phyloP scores from a whole-genome alignment of 2,888 invertebrate genomes.

The Ceraclea dissimilis region DNA sequence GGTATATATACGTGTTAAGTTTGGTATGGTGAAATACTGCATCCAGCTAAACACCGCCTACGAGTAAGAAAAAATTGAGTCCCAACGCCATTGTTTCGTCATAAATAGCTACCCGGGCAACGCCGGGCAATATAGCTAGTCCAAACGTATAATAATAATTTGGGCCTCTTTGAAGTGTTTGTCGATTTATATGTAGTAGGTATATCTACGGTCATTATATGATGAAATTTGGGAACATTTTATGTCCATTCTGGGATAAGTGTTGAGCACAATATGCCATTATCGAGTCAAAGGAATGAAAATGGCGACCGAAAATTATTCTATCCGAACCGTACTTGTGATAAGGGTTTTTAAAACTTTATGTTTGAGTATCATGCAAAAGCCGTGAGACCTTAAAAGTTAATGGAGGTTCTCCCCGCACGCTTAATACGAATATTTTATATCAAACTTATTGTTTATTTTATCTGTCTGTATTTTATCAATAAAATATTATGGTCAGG shows the following conservation, averaged over 20 bases:
- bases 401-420: not conserved
- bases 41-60: too few relatives aligned
- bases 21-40: too few relatives aligned
- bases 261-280: constrained; percentile 1
- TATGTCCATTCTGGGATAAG: not conserved
- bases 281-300: constrained; percentile 4
- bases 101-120: too few relatives aligned
- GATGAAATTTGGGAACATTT: not conserved
- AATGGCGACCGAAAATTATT: not conserved
- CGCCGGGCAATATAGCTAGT: too few relatives aligned
- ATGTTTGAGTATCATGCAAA: not conserved
- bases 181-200: not conserved
- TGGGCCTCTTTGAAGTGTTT: not conserved
- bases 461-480: too few relatives aligned
- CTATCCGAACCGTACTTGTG: not conserved
- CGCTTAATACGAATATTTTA: too few relatives aligned
- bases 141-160: too few relatives aligned
- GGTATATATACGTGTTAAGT: too few relatives aligned
- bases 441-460: too few relatives aligned
- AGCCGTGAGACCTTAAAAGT: not conserved
- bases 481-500: too few relatives aligned
- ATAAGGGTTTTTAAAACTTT: not conserved
- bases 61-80: too few relatives aligned
- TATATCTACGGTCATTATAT: not conserved
- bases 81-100: too few relatives aligned